Conservation (phyloP, 1,140 invertebrate species). For the Anthonomus grandis region DNA sequence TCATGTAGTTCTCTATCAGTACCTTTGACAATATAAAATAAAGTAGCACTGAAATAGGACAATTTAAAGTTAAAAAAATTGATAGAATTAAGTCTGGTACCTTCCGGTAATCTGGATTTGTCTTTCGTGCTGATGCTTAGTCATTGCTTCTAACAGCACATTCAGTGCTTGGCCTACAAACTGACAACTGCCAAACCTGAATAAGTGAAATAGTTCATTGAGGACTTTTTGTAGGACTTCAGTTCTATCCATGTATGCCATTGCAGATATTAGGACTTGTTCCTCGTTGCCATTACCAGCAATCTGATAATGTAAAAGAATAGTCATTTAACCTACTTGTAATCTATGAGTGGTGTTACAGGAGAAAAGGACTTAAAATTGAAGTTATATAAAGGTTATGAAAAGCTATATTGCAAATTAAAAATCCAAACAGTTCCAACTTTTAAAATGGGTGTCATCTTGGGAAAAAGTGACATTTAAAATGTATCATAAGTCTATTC, state of each 20-base stretch:
- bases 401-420: no score
- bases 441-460: no score
- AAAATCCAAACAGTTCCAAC: no score
- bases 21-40: slow-evolving; percentile 91
- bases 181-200: slow-evolving; percentile 74
- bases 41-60: slow-evolving; percentile 67
- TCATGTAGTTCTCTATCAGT: slow-evolving; percentile 66
- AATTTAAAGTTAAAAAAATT: background rate
- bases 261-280: slow-evolving; percentile 81
- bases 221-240: slow-evolving; percentile 79
- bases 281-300: slow-evolving; percentile 89
- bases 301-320: slow-evolving; percentile 55
- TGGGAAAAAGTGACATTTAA: no score
- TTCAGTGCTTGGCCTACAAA: slow-evolving; percentile 68
- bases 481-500: no score
- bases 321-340: background rate
- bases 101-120: slow-evolving; percentile 92
- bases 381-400: no score
- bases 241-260: slow-evolving; percentile 74
- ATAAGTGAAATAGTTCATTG: slow-evolving; percentile 89
- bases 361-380: background rate
- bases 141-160: slow-evolving; percentile 83
- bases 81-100: slow-evolving; percentile 51
- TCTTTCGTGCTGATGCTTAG: slow-evolving; percentile 74
- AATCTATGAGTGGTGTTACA: background rate